Conservation (phyloP, 2,888 invertebrate genomes). For the Aphrophora alni region DNA sequence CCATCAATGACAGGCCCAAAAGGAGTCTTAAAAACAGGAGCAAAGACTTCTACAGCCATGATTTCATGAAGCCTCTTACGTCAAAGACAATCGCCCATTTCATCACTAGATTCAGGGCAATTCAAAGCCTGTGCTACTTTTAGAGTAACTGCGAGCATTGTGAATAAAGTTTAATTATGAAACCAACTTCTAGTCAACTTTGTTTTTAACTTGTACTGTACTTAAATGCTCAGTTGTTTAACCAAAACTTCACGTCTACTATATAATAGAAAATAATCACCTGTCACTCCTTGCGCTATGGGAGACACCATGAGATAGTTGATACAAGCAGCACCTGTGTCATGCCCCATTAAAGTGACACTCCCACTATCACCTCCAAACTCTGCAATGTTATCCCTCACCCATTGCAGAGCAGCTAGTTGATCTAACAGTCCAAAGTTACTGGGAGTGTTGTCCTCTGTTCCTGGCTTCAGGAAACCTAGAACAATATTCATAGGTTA, state of each 20-base stretch:
- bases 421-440: conserved; percentile 96
- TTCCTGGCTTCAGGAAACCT: conserved; percentile 83
- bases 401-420: conserved; percentile 93
- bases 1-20: conserved; percentile 90
- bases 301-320: conserved; percentile 94
- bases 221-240: too few relatives aligned
- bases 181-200: too few relatives aligned
- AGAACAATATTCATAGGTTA: conserved; percentile 33
- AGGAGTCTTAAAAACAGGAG: conserved; percentile 78
- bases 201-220: too few relatives aligned
- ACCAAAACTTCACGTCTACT: too few relatives aligned
- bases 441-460: conserved; percentile 73
- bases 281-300: conserved; percentile 62
- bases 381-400: conserved; percentile 84
- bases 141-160: conserved; percentile 77
- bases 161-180: too few relatives aligned
- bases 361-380: conserved; percentile 89
- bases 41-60: conserved; percentile 67
- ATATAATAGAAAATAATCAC: conserved; percentile 27
- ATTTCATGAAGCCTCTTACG: conserved; percentile 65
- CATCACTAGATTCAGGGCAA: conserved; percentile 69
- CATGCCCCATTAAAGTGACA: conserved; percentile 85
- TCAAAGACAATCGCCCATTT: conserved; percentile 66
- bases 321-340: conserved; percentile 91
- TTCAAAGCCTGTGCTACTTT: conserved; percentile 74